Percentiles rank a stretch among this genome's conserved stretches.
These are phyloP conservation scores for Drosophila nr. perissopoda DNA, from an alignment of 2,888 invertebrate genomes.

Conservation along the genomic window DNA sequence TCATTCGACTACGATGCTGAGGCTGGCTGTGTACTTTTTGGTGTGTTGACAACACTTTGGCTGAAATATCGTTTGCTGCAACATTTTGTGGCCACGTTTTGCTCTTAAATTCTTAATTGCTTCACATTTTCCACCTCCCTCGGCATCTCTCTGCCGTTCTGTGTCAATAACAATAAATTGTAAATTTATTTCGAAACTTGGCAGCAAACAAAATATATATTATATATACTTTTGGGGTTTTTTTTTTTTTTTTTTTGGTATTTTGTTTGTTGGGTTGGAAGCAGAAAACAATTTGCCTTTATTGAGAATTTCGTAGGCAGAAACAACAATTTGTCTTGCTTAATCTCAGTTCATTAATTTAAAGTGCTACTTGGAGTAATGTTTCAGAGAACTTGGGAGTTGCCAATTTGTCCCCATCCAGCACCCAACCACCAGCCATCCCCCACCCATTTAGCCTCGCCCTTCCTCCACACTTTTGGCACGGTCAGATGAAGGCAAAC, in stretches of 20 bases:
- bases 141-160: not conserved
- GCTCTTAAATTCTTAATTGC: constrained; percentile 74
- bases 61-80: constrained; percentile 27
- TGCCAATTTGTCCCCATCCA: constrained; percentile 1
- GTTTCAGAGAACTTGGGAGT: constrained; percentile 13
- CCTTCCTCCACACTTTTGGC: not conserved
- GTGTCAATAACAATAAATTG: constrained; percentile 77
- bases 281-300: constrained; percentile 72
- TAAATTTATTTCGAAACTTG: constrained; percentile 62
- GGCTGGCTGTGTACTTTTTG: constrained; percentile 43
- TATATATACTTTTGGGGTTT: constrained; percentile 21
- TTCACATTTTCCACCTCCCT: constrained; percentile 6
- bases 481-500: constrained; percentile 22
- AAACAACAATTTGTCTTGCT: constrained; percentile 78
- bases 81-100: constrained; percentile 50
- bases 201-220: constrained; percentile 47
- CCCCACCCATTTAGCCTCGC: not conserved
- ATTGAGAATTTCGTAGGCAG: constrained; percentile 48
- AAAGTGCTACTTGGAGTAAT: constrained; percentile 70
- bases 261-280: constrained; percentile 16
- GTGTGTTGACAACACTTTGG: constrained; percentile 60
- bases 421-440: too few species aligned
- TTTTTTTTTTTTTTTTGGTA: not conserved
- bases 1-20: constrained; percentile 31
- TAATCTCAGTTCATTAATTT: constrained; percentile 81